Evolutionary conservation across 2,113 vertebrate species (phyloP).

Genomic region (Sciurus niger): DNA sequence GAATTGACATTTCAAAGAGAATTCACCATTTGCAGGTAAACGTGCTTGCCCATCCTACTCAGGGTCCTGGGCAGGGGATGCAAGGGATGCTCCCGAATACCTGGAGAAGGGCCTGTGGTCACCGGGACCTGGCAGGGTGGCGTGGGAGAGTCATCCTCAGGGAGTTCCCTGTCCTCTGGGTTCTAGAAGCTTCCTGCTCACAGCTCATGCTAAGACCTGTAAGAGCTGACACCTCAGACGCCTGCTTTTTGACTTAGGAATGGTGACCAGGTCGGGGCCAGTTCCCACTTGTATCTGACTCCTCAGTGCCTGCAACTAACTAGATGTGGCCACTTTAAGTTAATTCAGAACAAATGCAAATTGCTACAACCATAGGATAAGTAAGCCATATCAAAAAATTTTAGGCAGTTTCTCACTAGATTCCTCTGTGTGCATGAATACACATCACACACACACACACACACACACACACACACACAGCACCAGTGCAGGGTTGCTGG

Average conservation of each 20-base stretch:
- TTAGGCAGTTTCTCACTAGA: background rate
- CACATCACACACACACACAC: background rate
- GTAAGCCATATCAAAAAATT: background rate
- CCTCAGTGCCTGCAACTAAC: background rate
- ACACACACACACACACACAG: background rate
- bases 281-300: background rate
- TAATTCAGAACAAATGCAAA: background rate
- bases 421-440: background rate
- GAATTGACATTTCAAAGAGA: background rate
- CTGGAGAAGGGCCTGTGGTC: background rate
- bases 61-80: no score
- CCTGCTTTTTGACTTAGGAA: background rate
- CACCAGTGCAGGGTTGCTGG: background rate
- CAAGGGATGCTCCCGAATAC: no score
- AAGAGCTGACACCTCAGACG: no score
- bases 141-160: background rate
- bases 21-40: background rate
- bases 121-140: fast-evolving
- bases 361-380: background rate
- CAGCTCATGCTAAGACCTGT: background rate
- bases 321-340: background rate
- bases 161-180: no score
- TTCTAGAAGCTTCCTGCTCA: background rate
- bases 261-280: background rate
- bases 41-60: fast-evolving